Percentiles rank a stretch among this genome's conserved stretches.
These are phyloP conservation scores for Oreochromis aureus DNA, from an alignment of 2,113 vertebrate species.

Conservation along the genomic window DNA sequence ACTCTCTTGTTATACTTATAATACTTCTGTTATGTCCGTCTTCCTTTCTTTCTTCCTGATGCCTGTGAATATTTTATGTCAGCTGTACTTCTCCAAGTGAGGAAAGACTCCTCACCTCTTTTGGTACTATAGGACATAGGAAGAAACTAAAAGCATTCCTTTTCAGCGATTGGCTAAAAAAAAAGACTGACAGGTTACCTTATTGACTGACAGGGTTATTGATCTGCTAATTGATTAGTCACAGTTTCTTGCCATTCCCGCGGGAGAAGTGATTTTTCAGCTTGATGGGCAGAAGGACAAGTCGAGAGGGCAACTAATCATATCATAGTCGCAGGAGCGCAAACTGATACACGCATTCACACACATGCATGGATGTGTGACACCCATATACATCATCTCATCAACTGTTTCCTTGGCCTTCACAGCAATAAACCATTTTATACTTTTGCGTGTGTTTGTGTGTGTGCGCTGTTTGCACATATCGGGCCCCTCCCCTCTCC, in stretches of 20 bases:
- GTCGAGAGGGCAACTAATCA: conserved; percentile 4
- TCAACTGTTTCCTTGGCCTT: neutral
- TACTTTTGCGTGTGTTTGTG: neutral
- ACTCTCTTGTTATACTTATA: neutral
- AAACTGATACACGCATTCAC: neutral
- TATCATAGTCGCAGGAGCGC: neutral
- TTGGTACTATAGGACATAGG: neutral
- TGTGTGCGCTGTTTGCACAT: neutral
- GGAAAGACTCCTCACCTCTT: neutral
- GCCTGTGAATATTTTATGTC: conserved; percentile 42
- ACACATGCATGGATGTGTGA: neutral
- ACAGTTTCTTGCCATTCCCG: neutral
- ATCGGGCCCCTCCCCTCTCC: neutral
- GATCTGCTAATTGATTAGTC: conserved; percentile 52
- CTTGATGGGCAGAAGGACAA: conserved; percentile 25
- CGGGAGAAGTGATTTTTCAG: conserved; percentile 10
- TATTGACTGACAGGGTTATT: conserved; percentile 33
- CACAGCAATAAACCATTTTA: conserved; percentile 4
- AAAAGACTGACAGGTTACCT: neutral
- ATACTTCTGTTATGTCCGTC: neutral
- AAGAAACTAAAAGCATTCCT: neutral
- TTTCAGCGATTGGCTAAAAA: neutral
- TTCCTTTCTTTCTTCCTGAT: neutral
- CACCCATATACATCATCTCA: neutral
- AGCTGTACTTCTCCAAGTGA: neutral